Conservation (phyloP, 2,888 invertebrate genomes). For the Noctua comes region DNA sequence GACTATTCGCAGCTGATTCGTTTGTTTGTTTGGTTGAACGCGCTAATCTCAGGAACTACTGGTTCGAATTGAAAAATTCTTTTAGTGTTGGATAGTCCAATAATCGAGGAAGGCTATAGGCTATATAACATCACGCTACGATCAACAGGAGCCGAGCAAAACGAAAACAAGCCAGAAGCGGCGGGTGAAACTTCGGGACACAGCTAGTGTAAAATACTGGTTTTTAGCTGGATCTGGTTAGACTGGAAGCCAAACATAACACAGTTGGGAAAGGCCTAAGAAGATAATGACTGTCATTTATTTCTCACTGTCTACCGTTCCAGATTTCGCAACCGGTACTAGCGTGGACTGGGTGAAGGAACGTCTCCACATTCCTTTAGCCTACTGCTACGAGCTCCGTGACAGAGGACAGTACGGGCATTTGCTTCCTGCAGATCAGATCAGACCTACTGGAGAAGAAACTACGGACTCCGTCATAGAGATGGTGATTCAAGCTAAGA, state of each 20-base stretch:
- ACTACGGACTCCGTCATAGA: constrained; percentile 87
- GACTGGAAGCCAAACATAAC: not conserved
- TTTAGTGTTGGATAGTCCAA: no score
- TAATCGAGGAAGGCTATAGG: no score
- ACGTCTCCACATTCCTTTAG: constrained; percentile 90
- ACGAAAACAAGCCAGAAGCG: no score
- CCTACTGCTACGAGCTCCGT: constrained; percentile 93
- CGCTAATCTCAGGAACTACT: no score
- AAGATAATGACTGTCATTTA: not conserved
- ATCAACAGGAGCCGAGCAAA: no score
- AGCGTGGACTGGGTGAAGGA: constrained; percentile 95
- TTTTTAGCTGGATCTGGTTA: not conserved
- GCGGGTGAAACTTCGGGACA: no score
- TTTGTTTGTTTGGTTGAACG: no score
- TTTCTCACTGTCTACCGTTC: constrained; percentile 31
- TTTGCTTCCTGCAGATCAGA: constrained; percentile 92
- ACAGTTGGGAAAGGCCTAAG: not conserved
- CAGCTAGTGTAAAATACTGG: not conserved
- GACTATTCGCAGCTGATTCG: no score
- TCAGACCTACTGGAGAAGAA: constrained; percentile 91
- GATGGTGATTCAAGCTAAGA: constrained; percentile 80
- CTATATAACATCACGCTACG: no score
- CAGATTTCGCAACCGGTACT: constrained; percentile 92
- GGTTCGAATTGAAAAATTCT: no score
- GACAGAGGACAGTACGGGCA: constrained; percentile 93